phyloP scores from a whole-genome alignment of 2,113 vertebrate species.

The Rattus norvegicus region DNA sequence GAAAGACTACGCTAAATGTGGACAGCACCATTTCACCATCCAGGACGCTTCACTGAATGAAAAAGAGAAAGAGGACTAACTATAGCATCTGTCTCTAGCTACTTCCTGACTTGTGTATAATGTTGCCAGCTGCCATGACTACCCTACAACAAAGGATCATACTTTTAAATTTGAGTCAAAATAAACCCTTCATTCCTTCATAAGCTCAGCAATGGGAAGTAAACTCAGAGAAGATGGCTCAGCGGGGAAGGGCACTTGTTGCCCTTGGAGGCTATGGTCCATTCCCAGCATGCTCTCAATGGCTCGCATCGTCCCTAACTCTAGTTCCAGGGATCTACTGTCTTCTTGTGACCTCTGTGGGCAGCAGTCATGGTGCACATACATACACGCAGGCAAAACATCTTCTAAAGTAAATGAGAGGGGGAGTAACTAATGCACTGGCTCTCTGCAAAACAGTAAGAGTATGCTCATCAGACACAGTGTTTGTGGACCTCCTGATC shows the following conservation, averaged over 20 bases:
- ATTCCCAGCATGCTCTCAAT: not conserved
- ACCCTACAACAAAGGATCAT: no score
- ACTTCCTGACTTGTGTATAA: not conserved
- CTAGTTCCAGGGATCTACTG: not conserved
- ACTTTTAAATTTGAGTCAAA: not conserved
- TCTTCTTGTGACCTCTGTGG: not conserved
- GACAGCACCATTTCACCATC: not conserved
- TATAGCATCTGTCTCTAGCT: not conserved
- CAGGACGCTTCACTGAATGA: not conserved
- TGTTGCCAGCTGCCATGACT: not conserved
- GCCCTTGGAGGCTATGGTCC: not conserved
- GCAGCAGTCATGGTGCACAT: not conserved
- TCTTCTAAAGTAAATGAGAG: not conserved
- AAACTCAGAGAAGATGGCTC: not conserved
- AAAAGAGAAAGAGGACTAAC: not conserved
- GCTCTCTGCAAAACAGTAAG: not conserved
- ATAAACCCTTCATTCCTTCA: not conserved
- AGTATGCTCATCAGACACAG: not conserved
- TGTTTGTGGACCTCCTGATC: not conserved
- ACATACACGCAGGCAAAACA: not conserved
- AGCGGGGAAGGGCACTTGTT: not conserved
- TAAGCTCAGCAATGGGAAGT: not conserved
- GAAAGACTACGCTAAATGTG: not conserved
- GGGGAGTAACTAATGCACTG: not conserved
- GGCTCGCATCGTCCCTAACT: not conserved